Evolutionary conservation across 2,888 invertebrate species (phyloP), one percentile per base, ranked within the genome.

Genomic region (Chloroclystis v-ata): DNA sequence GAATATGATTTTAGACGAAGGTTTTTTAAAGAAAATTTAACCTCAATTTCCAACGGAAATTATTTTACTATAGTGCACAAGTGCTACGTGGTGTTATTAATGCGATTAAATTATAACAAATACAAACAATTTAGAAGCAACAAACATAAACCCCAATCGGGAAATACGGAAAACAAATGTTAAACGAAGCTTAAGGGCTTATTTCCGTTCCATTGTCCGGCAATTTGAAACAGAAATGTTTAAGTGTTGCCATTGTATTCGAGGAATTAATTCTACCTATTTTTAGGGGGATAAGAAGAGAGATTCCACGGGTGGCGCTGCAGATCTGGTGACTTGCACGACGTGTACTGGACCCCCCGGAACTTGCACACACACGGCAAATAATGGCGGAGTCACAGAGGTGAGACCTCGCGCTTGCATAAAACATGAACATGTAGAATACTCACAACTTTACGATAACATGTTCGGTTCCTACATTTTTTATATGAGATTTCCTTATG

Each of bases 321-420:
- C 94, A 67, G 95, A 96, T 81, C 91, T 96, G 65, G 94, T 95
- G 51, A 91, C 94, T 55, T 96, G 96, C 78, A 93, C 95, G 52
- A 92, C 92, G 60, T 96, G 96, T 78, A 87, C 90, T 1, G 89
- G 89, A 1, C 91, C 93, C 42, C 93, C 94, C 37, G 94, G 93
- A 69, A 93, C 94, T 24, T 95, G 96, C 76, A 95, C 95, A 47
- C 96, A 96, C 81, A 92, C 95, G 47, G 91, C 94, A 47, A 95
- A 95, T 76, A 96, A 96, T 75, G 95, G 95, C 70, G 95, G 95
- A 71, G 94, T 95, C 48, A 90, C 94, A 58, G 95, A 95, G 93
- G 95, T 95, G 91, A 35, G 20, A 89, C 50, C 28, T 35, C 43
- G 1, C 1, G 28, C 28, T 43, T 43, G 20, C 43, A 37, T 35